Evolutionary conservation across 2,113 vertebrate species (phyloP), one percentile per base, ranked within the genome.

Genomic region (Lates calcarifer): DNA sequence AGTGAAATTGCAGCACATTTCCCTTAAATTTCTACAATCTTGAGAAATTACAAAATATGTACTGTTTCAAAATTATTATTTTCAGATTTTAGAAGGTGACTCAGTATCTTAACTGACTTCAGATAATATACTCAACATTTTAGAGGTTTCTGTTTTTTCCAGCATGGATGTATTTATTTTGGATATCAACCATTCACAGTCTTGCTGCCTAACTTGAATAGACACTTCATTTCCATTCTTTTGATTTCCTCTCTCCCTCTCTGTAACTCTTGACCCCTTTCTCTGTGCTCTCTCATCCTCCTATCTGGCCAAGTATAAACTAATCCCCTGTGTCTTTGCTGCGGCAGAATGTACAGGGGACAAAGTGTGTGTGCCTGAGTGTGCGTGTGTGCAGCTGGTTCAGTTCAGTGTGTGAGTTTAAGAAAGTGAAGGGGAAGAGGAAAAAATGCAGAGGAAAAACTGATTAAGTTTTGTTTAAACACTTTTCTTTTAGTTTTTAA

Each of bases 241-340:
- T 61, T 33, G 7, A 39, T 31, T 33, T 64, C 18, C 13, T 28
- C 24, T 65, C n/a, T 61, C 20, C 20, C 66, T 75, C 31, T 35
- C 39, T 77, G 8, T 22, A 61, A 66, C 43, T 65, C 72, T 39
- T 85, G 77, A 67, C 65, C 74, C 69, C 39, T 29, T 85, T 77
- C 63, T 77, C 61, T 77, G 55, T 49, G 41, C 31, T 26, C 37
- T 60, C 62, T 78, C 74, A 70, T 77, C 47, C 77, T 89, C 41
- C 57, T 62, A 39, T 73, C 72, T 71, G 71, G 51, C 69, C 64
- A 53, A 56, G 64, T 79, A 79, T 39, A n/a, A 74, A 70, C 75
- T 77, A 81, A 89, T 88, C 85, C 82, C 85, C 35, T 24, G 83
- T 78, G 89, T 65, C 45, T 76, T 49, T 61, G 60, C 84, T 49